Evolutionary conservation across 2,113 vertebrate genomes (phyloP).

Genomic region (Poeciliopsis occidentalis): DNA sequence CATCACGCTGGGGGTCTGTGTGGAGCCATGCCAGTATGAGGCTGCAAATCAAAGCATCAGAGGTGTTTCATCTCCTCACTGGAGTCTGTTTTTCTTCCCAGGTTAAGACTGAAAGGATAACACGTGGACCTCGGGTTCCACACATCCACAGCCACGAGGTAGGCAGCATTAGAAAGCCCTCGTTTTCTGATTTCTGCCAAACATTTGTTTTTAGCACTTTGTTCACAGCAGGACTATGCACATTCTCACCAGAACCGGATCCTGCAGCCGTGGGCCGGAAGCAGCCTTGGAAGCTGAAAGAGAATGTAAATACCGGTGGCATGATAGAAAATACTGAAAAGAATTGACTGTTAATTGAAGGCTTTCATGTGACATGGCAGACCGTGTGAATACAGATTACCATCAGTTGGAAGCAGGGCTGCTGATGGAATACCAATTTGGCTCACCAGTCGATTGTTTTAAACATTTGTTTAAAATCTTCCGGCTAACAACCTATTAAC

Average conservation of each 20-base stretch:
- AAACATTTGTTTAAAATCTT: conserved; percentile 36
- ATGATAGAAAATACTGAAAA: conserved; percentile 63
- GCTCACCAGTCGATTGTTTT: conserved; percentile 38
- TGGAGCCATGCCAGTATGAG: conserved; percentile 58
- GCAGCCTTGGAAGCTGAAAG: conserved; percentile 50
- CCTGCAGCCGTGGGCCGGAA: conserved; percentile 47
- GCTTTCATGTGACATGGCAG: conserved; percentile 69
- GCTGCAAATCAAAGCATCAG: conserved; percentile 66
- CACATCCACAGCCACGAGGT: conserved; percentile 48
- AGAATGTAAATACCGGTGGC: conserved; percentile 67
- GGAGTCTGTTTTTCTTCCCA: conserved; percentile 47
- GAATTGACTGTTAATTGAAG: conserved; percentile 74
- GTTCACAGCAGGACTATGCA: conserved; percentile 69
- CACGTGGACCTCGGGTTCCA: conserved; percentile 57
- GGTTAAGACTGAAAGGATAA: conserved; percentile 64
- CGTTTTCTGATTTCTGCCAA: conserved; percentile 59
- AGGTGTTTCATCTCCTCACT: conserved; percentile 68
- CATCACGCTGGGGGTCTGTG: conserved; percentile 60
- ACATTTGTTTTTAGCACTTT: conserved; percentile 72
- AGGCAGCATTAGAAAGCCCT: conserved; percentile 39
- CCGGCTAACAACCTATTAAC: conserved; percentile 33
- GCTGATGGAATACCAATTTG: conserved; percentile 59
- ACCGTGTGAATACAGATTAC: conserved; percentile 72
- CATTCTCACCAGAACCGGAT: conserved; percentile 61
- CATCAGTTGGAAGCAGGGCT: conserved; percentile 50